phyloP scores from a whole-genome alignment of 2,113 vertebrate genomes.

The Globicephala melas region DNA sequence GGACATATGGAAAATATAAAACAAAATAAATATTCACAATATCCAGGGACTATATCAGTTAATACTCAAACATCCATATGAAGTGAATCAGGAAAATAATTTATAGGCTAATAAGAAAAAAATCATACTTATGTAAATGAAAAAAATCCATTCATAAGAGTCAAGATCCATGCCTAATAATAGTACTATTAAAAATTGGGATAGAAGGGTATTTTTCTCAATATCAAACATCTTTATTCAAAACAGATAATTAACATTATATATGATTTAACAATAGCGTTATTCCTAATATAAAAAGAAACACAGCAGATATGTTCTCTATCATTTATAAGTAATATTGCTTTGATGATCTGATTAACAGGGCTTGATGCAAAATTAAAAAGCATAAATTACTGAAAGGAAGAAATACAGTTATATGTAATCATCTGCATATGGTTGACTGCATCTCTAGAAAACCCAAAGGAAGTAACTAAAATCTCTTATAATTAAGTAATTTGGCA shows the following conservation, averaged over 20 bases:
- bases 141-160: background rate
- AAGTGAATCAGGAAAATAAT: background rate
- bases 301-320: background rate
- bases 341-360: background rate
- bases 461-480: background rate
- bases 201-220: background rate
- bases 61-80: background rate
- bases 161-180: background rate
- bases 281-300: background rate
- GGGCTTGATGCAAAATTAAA: background rate
- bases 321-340: background rate
- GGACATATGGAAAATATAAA: background rate
- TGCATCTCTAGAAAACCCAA: background rate
- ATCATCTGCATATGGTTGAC: background rate
- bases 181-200: background rate
- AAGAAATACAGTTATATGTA: background rate
- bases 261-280: background rate
- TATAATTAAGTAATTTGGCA: background rate
- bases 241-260: background rate
- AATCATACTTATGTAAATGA: background rate
- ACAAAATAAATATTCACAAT: background rate
- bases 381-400: background rate
- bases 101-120: background rate
- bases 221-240: background rate
- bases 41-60: background rate